Evolutionary conservation across 2,888 invertebrate species (phyloP).

Genomic region (Linyphia triangularis): DNA sequence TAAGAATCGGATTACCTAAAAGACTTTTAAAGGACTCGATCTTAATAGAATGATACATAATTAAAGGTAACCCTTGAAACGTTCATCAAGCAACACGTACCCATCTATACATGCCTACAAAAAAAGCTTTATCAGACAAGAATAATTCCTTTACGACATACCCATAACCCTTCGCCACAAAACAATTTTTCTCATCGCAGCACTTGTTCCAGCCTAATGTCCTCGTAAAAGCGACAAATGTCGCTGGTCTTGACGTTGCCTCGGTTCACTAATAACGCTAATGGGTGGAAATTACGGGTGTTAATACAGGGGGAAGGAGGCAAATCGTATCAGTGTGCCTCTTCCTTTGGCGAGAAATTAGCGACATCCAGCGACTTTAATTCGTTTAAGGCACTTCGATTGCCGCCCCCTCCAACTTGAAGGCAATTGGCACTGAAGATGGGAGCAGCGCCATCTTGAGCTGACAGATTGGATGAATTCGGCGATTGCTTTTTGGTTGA

Average conservation of each 20-base stretch:
- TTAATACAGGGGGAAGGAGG: constrained; percentile 41
- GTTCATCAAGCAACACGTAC: too few relatives aligned
- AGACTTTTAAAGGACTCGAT: too few relatives aligned
- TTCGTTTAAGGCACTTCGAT: constrained; percentile 48
- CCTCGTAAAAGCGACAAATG: constrained; percentile 28
- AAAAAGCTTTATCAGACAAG: too few relatives aligned
- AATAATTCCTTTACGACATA: neutral
- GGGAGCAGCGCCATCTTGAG: neutral
- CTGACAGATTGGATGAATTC: neutral
- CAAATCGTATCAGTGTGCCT: constrained; percentile 46
- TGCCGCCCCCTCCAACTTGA: neutral
- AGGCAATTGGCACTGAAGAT: constrained; percentile 10
- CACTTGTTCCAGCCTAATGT: constrained; percentile 29
- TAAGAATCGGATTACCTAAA: too few relatives aligned
- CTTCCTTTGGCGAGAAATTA: constrained; percentile 32
- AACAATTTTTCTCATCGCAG: constrained; percentile 19
- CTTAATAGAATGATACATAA: too few relatives aligned
- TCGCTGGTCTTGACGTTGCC: constrained; percentile 13
- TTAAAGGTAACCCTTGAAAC: too few relatives aligned
- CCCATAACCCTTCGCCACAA: neutral
- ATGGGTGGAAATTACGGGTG: constrained; percentile 57
- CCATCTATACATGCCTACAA: too few relatives aligned
- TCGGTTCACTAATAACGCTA: constrained; percentile 55
- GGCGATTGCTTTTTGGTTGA: neutral
- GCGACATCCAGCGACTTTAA: constrained; percentile 35